Base-by-base conservation (phyloP, 2,888 invertebrate species). In the Aporophyla lueneburgensis region DNA sequence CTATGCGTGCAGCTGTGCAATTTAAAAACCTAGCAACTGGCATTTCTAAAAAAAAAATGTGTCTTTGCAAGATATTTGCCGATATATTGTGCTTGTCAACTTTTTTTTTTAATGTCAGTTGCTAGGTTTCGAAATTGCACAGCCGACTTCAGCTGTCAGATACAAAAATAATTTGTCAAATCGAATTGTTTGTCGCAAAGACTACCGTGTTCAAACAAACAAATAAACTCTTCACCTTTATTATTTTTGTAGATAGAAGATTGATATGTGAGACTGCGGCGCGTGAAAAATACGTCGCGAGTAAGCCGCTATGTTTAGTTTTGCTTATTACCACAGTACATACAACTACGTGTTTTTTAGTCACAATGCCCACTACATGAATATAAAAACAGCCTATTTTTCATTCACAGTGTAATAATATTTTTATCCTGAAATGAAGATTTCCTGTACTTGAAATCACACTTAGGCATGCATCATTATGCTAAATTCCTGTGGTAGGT, bases 391-490 rank as follows among this genome's bases (percentile, higher is more conserved):
- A 6, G 16, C 2, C 16, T 24, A 21, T 19, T 76, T 75, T 33
- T 56, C 16, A 21, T 33, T 5, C 3, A 33, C 33, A 33, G 19
- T 0, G 40, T 14, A 53, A 9, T 40, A 24, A 9, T 40, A 24
- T 63, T 61, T 33, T 33, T 9, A 51, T 49, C n/a, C 10, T 19
- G 6, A 63, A 27, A 65, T 58, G 78, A 69, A 27, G 16, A 53
- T 79, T 53, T 53, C 21, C 2, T 27, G 27, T 69, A 24, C 33
- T 59, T 24, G 6, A 76, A 59, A 53, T 70, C 33, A 79, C 12
- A 53, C 16, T 59, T 33, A 51, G 43, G n/a, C 4, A 65, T 40
- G n/a, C 4, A 65, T 40, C 9, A 51, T 51, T 33, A 24, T 21
- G 10, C 27, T 33, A 51, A 53, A 67, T 46, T 40, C 43, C 6